Evolutionary conservation across 2,797 vertebrate genomes (phyloP).

Genomic region (Dryobates pubescens): DNA sequence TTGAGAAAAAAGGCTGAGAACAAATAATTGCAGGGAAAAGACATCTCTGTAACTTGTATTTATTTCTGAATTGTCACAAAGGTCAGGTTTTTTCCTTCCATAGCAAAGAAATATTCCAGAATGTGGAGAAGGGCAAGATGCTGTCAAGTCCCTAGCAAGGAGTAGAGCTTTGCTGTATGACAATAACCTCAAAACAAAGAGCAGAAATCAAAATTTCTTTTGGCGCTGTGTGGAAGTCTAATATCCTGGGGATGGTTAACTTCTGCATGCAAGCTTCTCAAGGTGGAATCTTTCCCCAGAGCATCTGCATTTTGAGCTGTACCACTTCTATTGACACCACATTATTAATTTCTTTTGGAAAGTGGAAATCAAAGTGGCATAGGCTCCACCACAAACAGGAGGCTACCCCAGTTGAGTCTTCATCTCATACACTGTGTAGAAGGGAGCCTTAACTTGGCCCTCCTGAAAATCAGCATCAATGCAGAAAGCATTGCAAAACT

Average conservation of each 20-base stretch:
- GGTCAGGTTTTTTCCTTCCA: not conserved
- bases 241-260: not conserved
- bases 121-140: not conserved
- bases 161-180: not conserved
- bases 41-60: not conserved
- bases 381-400: not conserved
- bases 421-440: not conserved
- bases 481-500: not conserved
- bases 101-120: not conserved
- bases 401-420: not conserved
- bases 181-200: not conserved
- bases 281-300: not conserved
- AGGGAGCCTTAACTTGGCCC: not conserved
- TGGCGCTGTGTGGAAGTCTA: not conserved
- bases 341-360: not conserved
- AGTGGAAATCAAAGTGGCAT: not conserved
- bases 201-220: not conserved
- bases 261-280: not conserved
- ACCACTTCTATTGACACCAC: not conserved
- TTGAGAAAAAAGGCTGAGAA: not conserved
- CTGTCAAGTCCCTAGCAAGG: not conserved
- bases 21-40: not conserved
- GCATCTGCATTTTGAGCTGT: not conserved
- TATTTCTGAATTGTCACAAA: not conserved
- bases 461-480: not conserved